Evolutionary conservation across 2,797 vertebrate genomes (phyloP), one percentile per base, ranked within the genome.

Genomic region (Phoebastria nigripes): DNA sequence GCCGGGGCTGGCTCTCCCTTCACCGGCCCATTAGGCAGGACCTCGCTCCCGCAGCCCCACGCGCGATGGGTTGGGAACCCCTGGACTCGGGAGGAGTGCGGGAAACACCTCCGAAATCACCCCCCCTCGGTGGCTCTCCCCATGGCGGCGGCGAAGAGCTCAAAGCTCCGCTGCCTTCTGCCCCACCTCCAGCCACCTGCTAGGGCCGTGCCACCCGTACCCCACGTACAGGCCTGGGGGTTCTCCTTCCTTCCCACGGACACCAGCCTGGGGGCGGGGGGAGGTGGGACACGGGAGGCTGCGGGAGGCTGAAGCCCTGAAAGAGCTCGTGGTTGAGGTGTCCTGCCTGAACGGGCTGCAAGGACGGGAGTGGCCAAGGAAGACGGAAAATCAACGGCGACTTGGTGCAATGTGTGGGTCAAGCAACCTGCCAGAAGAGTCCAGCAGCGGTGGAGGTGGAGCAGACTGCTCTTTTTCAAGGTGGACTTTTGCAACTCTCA

Each of bases 51-150:
- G 11, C 15, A 35, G 65, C 65, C 49, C 15, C 54, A 2, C 9
- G 5, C 35, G 3, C 2, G 3, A 6, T 4, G 25, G 19, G 15
- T 18, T 22, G 29, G 69, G 58, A 51, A 6, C 2, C 4, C n/a
- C 28, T 3, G 21, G 31, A 1, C n/a, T 12, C 1, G 65, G 41
- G 3, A 17, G 2, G 1, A 8, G 18, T 0, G 51, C 1, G 12
- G 65, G 47, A 35, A 31, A 24, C 46, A 2, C 18, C 39, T 33
- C 28, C 11, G 46, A 66, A 39, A 37, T 14, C 67, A 11, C 21
- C 4, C n/a, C 11, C 25, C 3, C 13, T 1, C 28, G 0, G 33
- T 5, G 61, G 7, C 55, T 41, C 24, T 9, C 39, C 31, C 52
- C n/a, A 1, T 1, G 24, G 49, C 1, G 55, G 12, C 1, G 2